Evolutionary conservation across 1,140 invertebrate genomes (phyloP).

Genomic region (Triops longicaudatus): DNA sequence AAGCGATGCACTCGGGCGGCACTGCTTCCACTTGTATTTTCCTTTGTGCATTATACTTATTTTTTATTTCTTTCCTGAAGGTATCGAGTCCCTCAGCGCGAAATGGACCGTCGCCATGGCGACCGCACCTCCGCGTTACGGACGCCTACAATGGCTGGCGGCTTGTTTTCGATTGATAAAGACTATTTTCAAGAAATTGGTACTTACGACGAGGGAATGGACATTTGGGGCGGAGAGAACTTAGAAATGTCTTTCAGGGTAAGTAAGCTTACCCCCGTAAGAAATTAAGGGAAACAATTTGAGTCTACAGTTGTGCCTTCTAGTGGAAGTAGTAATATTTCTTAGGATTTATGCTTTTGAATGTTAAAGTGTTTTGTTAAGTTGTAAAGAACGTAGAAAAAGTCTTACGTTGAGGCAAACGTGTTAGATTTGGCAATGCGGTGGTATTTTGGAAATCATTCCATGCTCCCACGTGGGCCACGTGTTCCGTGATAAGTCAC

Average conservation of each 20-base stretch:
- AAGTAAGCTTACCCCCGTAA: conserved; percentile 39
- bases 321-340: conserved; percentile 9
- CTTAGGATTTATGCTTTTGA: too few species aligned
- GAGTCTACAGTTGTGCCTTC: background rate
- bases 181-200: conserved; percentile 97
- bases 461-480: conserved; percentile 48
- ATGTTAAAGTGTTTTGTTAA: too few species aligned
- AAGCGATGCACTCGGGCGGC: too few species aligned
- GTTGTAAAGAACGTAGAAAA: background rate
- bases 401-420: background rate
- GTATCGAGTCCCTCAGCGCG: conserved; percentile 91
- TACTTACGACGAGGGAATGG: conserved; percentile 97
- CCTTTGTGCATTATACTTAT: conserved; percentile 15
- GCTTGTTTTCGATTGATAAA: conserved; percentile 90
- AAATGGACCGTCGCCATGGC: conserved; percentile 79
- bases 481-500: conserved; percentile 46
- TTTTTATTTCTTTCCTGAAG: conserved; percentile 42
- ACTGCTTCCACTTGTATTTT: too few species aligned
- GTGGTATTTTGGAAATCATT: conserved; percentile 45
- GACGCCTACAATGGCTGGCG: conserved; percentile 98
- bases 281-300: conserved; percentile 16
- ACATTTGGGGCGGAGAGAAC: conserved; percentile 99
- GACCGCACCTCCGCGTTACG: conserved; percentile 82
- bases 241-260: conserved; percentile 98
- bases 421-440: conserved; percentile 44